These are phyloP conservation scores for Tauraco hartlaubi DNA, from an alignment of 2,797 vertebrate genomes.

Conservation along the genomic window DNA sequence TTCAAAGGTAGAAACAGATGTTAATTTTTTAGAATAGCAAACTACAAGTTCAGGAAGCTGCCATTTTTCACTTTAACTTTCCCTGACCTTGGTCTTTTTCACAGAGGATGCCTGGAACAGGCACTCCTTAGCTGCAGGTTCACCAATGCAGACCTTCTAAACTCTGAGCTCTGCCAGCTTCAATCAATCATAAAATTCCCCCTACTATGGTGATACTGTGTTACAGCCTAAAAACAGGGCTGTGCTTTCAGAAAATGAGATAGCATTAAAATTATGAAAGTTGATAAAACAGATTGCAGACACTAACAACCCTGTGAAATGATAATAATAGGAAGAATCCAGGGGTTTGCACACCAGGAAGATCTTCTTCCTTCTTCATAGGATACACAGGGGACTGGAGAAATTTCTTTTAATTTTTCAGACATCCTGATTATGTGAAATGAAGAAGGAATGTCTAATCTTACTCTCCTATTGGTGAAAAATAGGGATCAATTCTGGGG, in stretches of 20 bases:
- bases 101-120: not conserved
- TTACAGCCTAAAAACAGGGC: not conserved
- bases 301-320: not conserved
- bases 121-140: not conserved
- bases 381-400: not conserved
- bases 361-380: not conserved
- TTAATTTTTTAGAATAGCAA: not conserved
- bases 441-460: not conserved
- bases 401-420: not conserved
- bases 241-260: not conserved
- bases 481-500: not conserved
- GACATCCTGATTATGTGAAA: not conserved
- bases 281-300: not conserved
- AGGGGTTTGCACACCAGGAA: not conserved
- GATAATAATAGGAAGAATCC: not conserved
- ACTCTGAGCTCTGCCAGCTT: conserved; percentile 28
- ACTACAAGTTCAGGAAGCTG: not conserved
- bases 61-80: not conserved
- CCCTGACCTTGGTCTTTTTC: not conserved
- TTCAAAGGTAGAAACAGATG: not conserved
- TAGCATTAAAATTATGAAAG: not conserved
- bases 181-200: not conserved
- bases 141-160: not conserved
- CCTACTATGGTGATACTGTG: not conserved
- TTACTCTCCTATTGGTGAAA: not conserved